Evolutionary conservation across 2,888 invertebrate species (phyloP).

Genomic region (Myopa testacea): DNA sequence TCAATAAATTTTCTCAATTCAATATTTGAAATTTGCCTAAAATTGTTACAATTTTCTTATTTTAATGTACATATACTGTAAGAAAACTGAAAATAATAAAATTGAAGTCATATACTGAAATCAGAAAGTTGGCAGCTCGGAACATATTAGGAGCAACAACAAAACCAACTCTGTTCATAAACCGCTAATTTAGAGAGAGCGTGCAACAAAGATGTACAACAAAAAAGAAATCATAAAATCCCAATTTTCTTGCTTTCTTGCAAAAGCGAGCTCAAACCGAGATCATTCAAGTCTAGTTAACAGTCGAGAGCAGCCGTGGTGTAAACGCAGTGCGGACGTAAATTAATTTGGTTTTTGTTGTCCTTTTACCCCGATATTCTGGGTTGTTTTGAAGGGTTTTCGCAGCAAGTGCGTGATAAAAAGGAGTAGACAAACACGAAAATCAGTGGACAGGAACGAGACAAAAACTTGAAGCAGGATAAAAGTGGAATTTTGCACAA

Average conservation of each 20-base stretch:
- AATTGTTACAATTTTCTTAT: too few relatives aligned
- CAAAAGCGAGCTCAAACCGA: slow-evolving; percentile 14
- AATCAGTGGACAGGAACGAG: slow-evolving; percentile 24
- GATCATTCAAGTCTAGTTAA: slow-evolving; percentile 31
- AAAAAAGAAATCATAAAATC: slow-evolving; percentile 5
- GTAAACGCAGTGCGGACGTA: slow-evolving; percentile 12
- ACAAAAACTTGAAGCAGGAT: slow-evolving; percentile 5
- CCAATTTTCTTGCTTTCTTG: slow-evolving; percentile 27
- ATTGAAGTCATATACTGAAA: too few relatives aligned
- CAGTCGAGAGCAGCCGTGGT: slow-evolving; percentile 21
- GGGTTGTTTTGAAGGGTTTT: slow-evolving; percentile 13
- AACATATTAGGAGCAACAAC: neutral
- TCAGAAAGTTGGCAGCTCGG: too few relatives aligned
- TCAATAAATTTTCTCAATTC: too few relatives aligned
- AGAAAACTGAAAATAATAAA: too few relatives aligned
- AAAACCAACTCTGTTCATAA: neutral
- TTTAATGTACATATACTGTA: too few relatives aligned
- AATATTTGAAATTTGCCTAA: too few relatives aligned
- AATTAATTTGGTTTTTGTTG: neutral
- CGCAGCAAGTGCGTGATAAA: slow-evolving; percentile 26
- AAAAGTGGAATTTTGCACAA: slow-evolving; percentile 18
- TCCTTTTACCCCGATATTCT: slow-evolving; percentile 27
- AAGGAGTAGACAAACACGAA: slow-evolving; percentile 4
- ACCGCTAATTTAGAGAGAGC: neutral
- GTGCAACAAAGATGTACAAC: neutral